A percentile compares a stretch with the other conserved stretches of the same genome.
Evolutionary conservation across 2,888 invertebrate species (phyloP).

Genomic region (Zygogramma bicolorata): DNA sequence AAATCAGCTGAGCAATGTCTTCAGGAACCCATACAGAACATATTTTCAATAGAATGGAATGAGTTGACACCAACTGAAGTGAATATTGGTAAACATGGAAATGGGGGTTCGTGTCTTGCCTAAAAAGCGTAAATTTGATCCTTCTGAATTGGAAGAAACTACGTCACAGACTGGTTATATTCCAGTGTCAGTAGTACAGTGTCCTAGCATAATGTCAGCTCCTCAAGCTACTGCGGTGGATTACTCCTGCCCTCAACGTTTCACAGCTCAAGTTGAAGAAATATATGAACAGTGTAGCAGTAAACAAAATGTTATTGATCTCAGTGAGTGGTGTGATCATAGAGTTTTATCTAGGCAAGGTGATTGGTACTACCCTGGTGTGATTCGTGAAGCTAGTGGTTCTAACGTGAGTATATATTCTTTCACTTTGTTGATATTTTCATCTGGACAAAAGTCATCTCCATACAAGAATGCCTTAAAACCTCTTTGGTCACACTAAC

Average conservation of each 20-base stretch:
- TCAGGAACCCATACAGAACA: slow-evolving; percentile 51
- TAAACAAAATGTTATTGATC: slow-evolving; percentile 72
- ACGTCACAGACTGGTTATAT: slow-evolving; percentile 55
- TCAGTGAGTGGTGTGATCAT: slow-evolving; percentile 94
- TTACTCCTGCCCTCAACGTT: slow-evolving; percentile 59
- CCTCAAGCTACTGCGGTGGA: slow-evolving; percentile 64
- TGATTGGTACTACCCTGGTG: slow-evolving; percentile 87
- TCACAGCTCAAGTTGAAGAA: slow-evolving; percentile 55
- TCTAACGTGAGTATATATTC: slow-evolving; percentile 71
- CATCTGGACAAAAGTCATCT: too few relatives aligned
- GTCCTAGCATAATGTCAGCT: slow-evolving; percentile 57
- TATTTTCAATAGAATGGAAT: slow-evolving; percentile 49
- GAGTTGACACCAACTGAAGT: slow-evolving; percentile 4
- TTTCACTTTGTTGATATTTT: too few relatives aligned
- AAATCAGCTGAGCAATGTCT: slow-evolving; percentile 38
- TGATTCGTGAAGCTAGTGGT: slow-evolving; percentile 81
- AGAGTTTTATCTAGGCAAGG: slow-evolving; percentile 90
- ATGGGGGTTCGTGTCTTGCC: slow-evolving; percentile 83
- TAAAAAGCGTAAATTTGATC: slow-evolving; percentile 92
- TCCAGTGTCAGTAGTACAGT: slow-evolving; percentile 64
- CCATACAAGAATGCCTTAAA: too few relatives aligned
- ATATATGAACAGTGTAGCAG: slow-evolving; percentile 49
- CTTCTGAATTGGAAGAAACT: slow-evolving; percentile 79
- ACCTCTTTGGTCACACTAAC: too few relatives aligned
- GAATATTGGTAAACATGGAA: slow-evolving; percentile 59